Evolutionary conservation across 2,888 invertebrate species (phyloP), one percentile per base, ranked within the genome.

Genomic region (Embidobia sp.): DNA sequence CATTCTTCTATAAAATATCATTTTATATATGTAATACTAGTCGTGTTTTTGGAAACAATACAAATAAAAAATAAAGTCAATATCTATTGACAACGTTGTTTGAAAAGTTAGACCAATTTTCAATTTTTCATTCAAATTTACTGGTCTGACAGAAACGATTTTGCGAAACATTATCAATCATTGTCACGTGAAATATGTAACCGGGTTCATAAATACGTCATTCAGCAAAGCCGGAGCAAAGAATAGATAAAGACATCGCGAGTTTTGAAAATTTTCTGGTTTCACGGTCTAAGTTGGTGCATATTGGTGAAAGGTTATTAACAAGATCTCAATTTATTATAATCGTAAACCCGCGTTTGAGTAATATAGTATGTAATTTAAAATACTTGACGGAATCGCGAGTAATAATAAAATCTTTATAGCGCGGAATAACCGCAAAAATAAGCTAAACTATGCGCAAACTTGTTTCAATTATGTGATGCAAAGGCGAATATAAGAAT

Each of bases 261-360:
- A 5, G n/a, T 49, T 49, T 22, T 29, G 10, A 42, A 49, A 64
- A 64, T 31, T 18, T 19, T 19, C 29, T 16, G 16, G 6, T 31
- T 51, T 64, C 42, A 51, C 22, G 63, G 42, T 51, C 31, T 42
- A 51, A 29, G 40, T 11, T 22, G 29, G 13, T 11, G 31, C 22
- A 40, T n/a, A 31, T 51, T 49, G 40, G 49, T 64, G 63, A 64
- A 64, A 64, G 51, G 63, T 64, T 64, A 49, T 51, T 27, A 63
- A 49, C 51, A 10, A 64, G 63, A 63, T 63, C 37, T 15, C 49
- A 22, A 63, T 49, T 63, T 63, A 63, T 63, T 51, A 31, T 49
- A 40, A 40, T 48, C 48, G 31, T 48, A 49, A 63, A 49, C 5
- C 10, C n/a, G 27, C 16, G 40, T 18, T 31, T 37, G 22, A 18